Base-by-base conservation (phyloP, 2,888 invertebrate species). In the Nemoura dubitans region DNA sequence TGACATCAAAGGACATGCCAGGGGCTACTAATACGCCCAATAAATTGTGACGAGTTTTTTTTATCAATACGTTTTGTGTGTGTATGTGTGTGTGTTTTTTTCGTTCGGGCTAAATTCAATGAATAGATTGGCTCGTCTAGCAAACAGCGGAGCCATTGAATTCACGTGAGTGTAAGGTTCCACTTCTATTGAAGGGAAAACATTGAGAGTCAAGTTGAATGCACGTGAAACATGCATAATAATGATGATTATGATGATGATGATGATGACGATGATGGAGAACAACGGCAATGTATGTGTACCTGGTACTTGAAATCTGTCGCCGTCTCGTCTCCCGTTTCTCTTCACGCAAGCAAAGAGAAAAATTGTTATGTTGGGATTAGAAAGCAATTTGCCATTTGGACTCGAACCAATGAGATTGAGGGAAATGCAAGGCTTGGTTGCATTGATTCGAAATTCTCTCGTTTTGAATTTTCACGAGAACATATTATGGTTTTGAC, bases 11-110 rank as follows among this genome's bases (percentile, higher is more conserved):
- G 84, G 59, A 59, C 59, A 59, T 84, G 84, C 84, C 84, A 76
- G 84, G 76, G 76, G 84, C 84, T 84, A 59, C 84, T 84, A 43
- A 84, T 84, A 83, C 84, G 84, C 84, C 84, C 84, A 84, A 84
- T 84, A 84, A 84, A 26, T 59, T 21, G 59, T 59, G 59, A 59
- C 59, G 59, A 59, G 59, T 59, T 59, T 59, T 59, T 59, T 59
- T 59, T 59, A 16, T 59, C 59, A 59, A 59, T 59, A 59, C 10
- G 59, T 59, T 59, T 59, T 59, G 59, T 59, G 21, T 59, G 21
- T 59, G 36, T 36, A 36, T 36, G 36, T 36, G 59, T 59, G 59
- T 59, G 59, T 59, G 10, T 59, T 59, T 59, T 59, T 59, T 59
- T 21, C 21, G 2, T 59, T 1, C 21, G 21, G 14, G 59, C 59